A percentile compares a stretch with the other conserved stretches of the same genome.
Evolutionary conservation across 2,113 vertebrate species (phyloP).

Genomic region (Gallinago media): DNA sequence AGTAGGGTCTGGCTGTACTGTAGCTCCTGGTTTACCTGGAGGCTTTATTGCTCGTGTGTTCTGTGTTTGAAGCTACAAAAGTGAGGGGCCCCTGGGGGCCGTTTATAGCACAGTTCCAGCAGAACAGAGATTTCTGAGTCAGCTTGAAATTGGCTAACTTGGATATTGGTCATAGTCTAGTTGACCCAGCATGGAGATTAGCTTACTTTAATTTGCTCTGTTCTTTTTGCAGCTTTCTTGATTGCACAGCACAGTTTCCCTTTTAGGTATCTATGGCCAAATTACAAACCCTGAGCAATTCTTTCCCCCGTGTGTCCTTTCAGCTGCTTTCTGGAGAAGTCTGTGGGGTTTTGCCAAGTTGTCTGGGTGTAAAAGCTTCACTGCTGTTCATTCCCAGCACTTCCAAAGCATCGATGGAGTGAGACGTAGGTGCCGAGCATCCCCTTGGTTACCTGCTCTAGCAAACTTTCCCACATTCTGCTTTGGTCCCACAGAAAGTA

Average conservation of each 20-base stretch:
- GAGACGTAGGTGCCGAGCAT: not conserved
- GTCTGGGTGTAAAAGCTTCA: constrained; percentile 44
- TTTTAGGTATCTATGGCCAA: not conserved
- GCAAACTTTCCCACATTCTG: not conserved
- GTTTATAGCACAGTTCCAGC: not conserved
- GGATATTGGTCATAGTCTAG: constrained; percentile 1
- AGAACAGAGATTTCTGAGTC: not conserved
- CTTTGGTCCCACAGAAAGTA: not conserved
- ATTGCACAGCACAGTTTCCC: not conserved
- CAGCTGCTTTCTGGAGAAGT: not conserved
- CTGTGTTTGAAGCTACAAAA: not conserved
- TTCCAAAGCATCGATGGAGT: constrained; percentile 28
- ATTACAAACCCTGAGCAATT: not conserved
- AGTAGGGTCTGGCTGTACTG: not conserved
- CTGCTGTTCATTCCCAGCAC: not conserved
- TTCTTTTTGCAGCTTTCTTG: not conserved
- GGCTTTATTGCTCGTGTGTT: not conserved
- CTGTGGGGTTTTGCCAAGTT: not conserved
- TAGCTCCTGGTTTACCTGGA: not conserved
- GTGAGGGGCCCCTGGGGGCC: not conserved
- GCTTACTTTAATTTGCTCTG: not conserved
- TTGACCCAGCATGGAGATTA: constrained; percentile 10
- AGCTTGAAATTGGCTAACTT: not conserved
- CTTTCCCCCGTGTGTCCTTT: not conserved
- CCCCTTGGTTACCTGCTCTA: not conserved